Evolutionary conservation across 2,113 vertebrate genomes (phyloP), one percentile per base, ranked within the genome.

Genomic region (Pygoscelis antarcticus): DNA sequence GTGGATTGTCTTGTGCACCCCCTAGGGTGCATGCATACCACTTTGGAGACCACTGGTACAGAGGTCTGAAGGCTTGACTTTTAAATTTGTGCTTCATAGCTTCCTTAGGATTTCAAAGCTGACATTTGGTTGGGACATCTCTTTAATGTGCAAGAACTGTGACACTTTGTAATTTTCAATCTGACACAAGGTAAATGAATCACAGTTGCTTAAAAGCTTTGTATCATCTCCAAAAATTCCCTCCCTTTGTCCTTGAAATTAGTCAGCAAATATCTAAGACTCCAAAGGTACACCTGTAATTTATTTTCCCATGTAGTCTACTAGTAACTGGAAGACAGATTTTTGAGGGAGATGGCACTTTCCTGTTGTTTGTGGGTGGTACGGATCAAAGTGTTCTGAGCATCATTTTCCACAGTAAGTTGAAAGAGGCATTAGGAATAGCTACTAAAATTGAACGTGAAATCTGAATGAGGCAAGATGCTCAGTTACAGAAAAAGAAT

Each of bases 21-120:
- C 1, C 0, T 47, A 27, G 58, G 32, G 21, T 81, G 29, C 13
- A 22, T 15, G 9, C 1, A n/a, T 58, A 11, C n/a, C 18, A 0
- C 52, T 80, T 74, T 18, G 11, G 36, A 92, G 60, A 18, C 58
- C 20, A 25, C 19, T 44, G 30, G 4, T 57, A 9, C 7, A 66
- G 60, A 83, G 16, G 14, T 66, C 30, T 66, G 36, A 76, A 83
- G 70, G 34, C 26, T 64, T 88, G 58, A n/a, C 20, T 79, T 72
- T 82, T 47, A 83, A 47, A n/a, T 90, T 38, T 27, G 4, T 85
- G 30, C 17, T 51, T 90, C 20, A 0, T 34, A 69, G 70, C 38
- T 89, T 71, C 8, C 19, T 60, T 69, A 61, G 54, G 17, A 55
- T 90, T 76, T 62, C 29, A 61, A 64, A 88, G 26, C 17, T 87